Conservation (phyloP, 2,888 invertebrate species). For the Adelognathus sp. region DNA sequence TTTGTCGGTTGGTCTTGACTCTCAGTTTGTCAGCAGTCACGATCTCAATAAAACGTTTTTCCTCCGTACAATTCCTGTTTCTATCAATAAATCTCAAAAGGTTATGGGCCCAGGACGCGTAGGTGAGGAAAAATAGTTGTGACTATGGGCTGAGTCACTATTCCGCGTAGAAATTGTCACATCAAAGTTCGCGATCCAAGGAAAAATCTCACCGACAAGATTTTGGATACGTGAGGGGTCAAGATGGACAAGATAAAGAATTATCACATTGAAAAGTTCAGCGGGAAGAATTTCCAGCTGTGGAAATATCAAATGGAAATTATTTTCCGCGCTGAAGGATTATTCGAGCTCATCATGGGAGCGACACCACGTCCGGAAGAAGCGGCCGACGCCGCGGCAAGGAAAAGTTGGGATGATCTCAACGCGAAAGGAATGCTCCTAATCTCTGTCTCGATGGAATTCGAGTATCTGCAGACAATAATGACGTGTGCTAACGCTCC, state of each 20-base stretch:
- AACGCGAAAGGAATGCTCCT: slow-evolving; percentile 23
- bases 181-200: not conserved
- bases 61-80: too few species aligned
- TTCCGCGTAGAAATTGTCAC: not conserved
- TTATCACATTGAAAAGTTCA: slow-evolving; percentile 32
- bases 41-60: too few species aligned
- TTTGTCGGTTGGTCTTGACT: too few species aligned
- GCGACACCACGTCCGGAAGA: not conserved
- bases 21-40: too few species aligned
- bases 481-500: slow-evolving; percentile 9
- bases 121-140: not conserved
- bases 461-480: slow-evolving; percentile 7
- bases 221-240: slow-evolving; percentile 7
- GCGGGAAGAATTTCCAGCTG: slow-evolving; percentile 25
- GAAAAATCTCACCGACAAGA: not conserved
- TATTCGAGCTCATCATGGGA: slow-evolving; percentile 2
- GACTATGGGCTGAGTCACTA: not conserved
- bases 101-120: slow-evolving; percentile 8
- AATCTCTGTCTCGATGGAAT: not conserved
- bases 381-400: not conserved
- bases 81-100: slow-evolving; percentile 10
- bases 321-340: slow-evolving; percentile 4
- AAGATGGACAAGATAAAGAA: slow-evolving; percentile 35
- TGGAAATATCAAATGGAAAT: slow-evolving; percentile 33
- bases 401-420: not conserved